These are phyloP conservation scores for Typhlichthys eigenmanni DNA, from an alignment of 2,797 vertebrate species.

Conservation along the genomic window DNA sequence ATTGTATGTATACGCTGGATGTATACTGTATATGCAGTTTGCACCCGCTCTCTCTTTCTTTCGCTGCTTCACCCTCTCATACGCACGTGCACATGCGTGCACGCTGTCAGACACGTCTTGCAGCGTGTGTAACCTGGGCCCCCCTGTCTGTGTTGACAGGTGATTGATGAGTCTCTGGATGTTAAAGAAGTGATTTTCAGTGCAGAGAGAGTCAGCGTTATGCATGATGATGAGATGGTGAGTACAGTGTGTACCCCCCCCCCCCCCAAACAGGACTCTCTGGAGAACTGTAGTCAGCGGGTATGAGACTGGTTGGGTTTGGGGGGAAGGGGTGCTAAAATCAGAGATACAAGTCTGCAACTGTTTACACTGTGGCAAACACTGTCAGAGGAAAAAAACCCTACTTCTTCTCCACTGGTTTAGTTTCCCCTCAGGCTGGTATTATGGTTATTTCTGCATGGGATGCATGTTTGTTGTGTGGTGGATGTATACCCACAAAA, in stretches of 20 bases:
- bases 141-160: constrained; percentile 88
- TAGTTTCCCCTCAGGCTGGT: constrained; percentile 24
- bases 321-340: background rate
- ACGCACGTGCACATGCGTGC: constrained; percentile 10
- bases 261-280: constrained; percentile 1
- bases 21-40: background rate
- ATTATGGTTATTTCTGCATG: constrained; percentile 67
- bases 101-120: constrained; percentile 42
- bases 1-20: background rate
- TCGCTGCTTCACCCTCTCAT: background rate
- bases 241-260: constrained; percentile 63
- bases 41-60: background rate
- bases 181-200: constrained; percentile 94
- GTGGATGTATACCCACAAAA: constrained; percentile 64
- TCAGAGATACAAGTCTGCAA: background rate
- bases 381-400: background rate
- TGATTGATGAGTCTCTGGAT: constrained; percentile 95
- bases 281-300: no score
- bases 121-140: constrained; percentile 75
- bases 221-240: constrained; percentile 92
- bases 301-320: no score
- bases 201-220: constrained; percentile 90
- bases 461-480: constrained; percentile 72
- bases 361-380: background rate
- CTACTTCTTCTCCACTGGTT: background rate